phyloP scores from a whole-genome alignment of 2,888 invertebrate genomes.

The Agriopis leucophaearia region DNA sequence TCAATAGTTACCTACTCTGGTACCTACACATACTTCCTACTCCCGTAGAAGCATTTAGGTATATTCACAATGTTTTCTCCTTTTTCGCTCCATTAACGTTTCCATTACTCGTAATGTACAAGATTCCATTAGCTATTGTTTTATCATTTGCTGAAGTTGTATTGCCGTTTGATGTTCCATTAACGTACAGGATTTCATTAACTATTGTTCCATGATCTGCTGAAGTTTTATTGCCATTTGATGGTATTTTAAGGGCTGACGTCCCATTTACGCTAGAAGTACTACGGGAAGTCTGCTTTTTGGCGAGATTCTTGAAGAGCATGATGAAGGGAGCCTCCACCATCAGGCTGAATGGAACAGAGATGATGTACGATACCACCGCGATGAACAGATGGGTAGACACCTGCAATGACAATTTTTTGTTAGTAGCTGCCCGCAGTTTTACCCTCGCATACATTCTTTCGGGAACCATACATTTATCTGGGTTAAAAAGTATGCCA shows the following conservation, averaged over 20 bases:
- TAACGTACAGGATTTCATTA: too few species aligned
- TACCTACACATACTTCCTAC: too few species aligned
- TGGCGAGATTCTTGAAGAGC: constrained; percentile 1
- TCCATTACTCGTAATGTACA: too few species aligned
- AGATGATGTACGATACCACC: neutral
- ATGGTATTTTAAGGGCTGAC: neutral
- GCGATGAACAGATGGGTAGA: neutral
- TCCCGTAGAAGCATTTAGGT: too few species aligned
- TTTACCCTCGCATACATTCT: too few species aligned
- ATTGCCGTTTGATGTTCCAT: neutral
- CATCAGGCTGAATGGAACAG: constrained; percentile 6
- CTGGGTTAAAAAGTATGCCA: too few species aligned
- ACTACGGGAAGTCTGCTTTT: neutral
- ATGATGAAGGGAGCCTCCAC: constrained; percentile 3
- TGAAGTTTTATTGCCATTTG: neutral
- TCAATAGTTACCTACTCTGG: too few species aligned
- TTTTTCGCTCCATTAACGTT: too few species aligned
- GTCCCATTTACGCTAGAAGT: neutral
- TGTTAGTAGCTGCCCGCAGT: too few species aligned
- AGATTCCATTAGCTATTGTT: neutral
- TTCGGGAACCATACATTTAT: too few species aligned
- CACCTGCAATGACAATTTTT: neutral
- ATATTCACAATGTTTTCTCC: too few species aligned
- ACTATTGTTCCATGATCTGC: neutral
- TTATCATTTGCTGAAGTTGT: too few species aligned